Conservation (phyloP, 2,113 vertebrate species). For the Callithrix jacchus region DNA sequence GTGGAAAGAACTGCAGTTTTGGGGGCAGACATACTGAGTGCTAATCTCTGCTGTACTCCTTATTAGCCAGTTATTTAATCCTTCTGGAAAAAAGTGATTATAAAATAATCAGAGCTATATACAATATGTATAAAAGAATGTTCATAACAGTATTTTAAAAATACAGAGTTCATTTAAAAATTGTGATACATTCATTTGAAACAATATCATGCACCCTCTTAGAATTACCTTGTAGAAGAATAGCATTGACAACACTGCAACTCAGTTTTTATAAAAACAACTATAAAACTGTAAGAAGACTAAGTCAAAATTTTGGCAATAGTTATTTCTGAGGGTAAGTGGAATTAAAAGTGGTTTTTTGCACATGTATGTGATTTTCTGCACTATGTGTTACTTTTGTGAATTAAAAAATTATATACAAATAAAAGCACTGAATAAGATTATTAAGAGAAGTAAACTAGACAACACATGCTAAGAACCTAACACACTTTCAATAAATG, state of each 20-base stretch:
- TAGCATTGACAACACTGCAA: background rate
- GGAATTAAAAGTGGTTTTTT: conserved; percentile 16
- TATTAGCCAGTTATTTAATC: background rate
- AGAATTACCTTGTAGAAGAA: background rate
- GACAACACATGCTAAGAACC: background rate
- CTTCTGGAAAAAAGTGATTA: background rate
- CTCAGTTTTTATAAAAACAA: background rate
- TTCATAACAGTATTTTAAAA: background rate
- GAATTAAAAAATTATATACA: background rate
- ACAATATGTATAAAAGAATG: background rate
- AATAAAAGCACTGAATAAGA: background rate
- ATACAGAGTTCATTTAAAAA: background rate
- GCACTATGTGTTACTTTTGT: background rate
- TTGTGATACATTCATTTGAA: background rate
- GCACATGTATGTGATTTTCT: background rate
- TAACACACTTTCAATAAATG: background rate
- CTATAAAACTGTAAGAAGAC: background rate
- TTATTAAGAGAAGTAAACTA: conserved; percentile 2
- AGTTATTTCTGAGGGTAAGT: background rate
- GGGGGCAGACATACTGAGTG: background rate
- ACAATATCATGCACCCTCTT: background rate
- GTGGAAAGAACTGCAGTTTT: background rate
- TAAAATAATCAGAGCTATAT: background rate
- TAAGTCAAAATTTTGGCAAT: background rate
- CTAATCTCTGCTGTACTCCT: background rate